These are phyloP conservation scores for Danaus melanippus DNA, from an alignment of 1,140 invertebrate genomes.

Conservation along the genomic window DNA sequence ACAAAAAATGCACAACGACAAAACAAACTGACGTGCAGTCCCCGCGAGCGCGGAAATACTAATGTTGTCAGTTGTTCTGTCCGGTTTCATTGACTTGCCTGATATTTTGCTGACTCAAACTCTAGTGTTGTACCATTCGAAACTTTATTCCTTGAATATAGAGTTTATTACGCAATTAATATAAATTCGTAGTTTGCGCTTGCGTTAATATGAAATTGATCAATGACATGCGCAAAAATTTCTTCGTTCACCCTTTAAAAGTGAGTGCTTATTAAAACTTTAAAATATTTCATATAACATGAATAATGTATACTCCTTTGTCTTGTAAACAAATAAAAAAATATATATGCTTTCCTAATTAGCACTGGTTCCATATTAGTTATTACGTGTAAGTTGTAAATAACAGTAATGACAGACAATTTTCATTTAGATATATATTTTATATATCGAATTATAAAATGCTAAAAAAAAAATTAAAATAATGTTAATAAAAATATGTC, in stretches of 20 bases:
- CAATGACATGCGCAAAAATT: slow-evolving; percentile 7
- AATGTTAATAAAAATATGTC: no score
- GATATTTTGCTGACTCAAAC: slow-evolving; percentile 5
- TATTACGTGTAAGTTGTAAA: no score
- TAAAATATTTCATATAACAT: no score
- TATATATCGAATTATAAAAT: no score
- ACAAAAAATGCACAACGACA: slow-evolving; percentile 8
- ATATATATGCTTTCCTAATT: no score
- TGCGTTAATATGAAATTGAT: slow-evolving; percentile 4
- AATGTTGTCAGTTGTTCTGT: background rate
- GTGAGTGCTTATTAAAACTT: background rate
- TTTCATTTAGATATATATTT: no score
- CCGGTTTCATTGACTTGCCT: background rate
- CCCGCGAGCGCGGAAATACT: slow-evolving; percentile 7
- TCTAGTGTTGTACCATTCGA: no score
- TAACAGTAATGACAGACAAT: no score
- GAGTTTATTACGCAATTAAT: slow-evolving; percentile 4
- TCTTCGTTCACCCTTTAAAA: background rate
- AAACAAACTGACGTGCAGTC: slow-evolving; percentile 7
- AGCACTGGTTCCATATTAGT: no score
- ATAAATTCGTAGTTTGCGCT: slow-evolving; percentile 4
- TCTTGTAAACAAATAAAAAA: no score
- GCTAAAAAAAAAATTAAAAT: no score
- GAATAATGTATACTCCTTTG: no score
- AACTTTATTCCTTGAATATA: background rate